Conservation (phyloP, 2,797 vertebrate genomes). For the Coranthus polyacanthus region DNA sequence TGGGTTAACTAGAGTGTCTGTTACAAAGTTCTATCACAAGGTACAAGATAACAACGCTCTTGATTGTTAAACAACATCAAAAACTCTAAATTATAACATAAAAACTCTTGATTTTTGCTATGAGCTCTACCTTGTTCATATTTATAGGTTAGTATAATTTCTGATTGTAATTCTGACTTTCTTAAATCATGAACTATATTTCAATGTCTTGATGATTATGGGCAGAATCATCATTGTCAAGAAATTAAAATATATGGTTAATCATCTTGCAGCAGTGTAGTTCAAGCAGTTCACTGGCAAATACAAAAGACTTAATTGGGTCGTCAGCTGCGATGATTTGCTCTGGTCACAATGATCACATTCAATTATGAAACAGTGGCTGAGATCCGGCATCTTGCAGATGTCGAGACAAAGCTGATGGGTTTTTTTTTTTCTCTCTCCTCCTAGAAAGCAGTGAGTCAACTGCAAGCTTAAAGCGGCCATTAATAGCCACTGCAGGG, state of each 20-base stretch:
- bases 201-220: not conserved
- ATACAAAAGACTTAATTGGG: slow-evolving; percentile 25
- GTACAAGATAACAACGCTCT: too few species aligned
- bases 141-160: too few species aligned
- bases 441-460: slow-evolving; percentile 47
- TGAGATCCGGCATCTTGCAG: slow-evolving; percentile 56
- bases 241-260: too few species aligned
- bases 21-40: too few species aligned
- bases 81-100: too few species aligned
- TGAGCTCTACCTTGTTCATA: too few species aligned
- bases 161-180: too few species aligned
- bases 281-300: slow-evolving; percentile 17
- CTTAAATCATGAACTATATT: not conserved
- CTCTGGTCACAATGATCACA: slow-evolving; percentile 57
- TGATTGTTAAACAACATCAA: too few species aligned
- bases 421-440: slow-evolving; percentile 32
- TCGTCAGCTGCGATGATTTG: slow-evolving; percentile 45
- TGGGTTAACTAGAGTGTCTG: too few species aligned
- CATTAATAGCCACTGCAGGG: slow-evolving; percentile 75
- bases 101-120: too few species aligned
- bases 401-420: slow-evolving; percentile 54
- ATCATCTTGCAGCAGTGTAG: slow-evolving; percentile 12
- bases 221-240: not conserved
- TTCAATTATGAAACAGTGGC: slow-evolving; percentile 53
- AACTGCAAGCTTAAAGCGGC: slow-evolving; percentile 47